These are phyloP conservation scores for Drosophila colorata DNA, from an alignment of 2,888 invertebrate species.

Conservation along the genomic window DNA sequence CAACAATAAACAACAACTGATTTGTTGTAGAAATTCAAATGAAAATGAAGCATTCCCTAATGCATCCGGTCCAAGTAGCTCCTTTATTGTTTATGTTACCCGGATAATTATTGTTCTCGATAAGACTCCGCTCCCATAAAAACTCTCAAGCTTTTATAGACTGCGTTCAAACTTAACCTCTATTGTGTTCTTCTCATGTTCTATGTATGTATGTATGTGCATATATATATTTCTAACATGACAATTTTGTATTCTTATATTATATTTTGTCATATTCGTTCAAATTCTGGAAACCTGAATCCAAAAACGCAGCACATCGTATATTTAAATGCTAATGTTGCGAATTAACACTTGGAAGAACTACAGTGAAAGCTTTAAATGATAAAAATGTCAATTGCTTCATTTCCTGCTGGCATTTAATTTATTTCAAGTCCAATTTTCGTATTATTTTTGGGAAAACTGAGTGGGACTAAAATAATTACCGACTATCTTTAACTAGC, in stretches of 20 bases:
- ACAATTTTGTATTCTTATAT: not conserved
- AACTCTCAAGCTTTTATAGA: not conserved
- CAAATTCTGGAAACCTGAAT: not conserved
- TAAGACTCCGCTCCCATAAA: not conserved
- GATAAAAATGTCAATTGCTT: too few species aligned
- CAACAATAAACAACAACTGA: not conserved
- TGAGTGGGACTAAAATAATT: too few species aligned
- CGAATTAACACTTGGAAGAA: too few species aligned
- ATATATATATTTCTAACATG: not conserved
- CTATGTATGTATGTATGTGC: too few species aligned
- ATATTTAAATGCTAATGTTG: not conserved
- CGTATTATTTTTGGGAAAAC: too few species aligned
- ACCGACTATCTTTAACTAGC: too few species aligned
- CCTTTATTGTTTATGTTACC: not conserved
- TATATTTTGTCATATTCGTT: not conserved
- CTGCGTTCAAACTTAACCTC: not conserved
- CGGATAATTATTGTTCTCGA: constrained; percentile 2
- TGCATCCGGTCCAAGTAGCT: constrained; percentile 1
- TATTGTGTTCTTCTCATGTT: not conserved
- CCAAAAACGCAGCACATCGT: not conserved
- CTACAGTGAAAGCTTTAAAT: too few species aligned
- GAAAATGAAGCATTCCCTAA: not conserved
- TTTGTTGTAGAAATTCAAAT: not conserved
- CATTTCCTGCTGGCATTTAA: too few species aligned
- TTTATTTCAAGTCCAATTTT: too few species aligned